Conservation (phyloP, 1,140 invertebrate species). For the Magallana gigas region DNA sequence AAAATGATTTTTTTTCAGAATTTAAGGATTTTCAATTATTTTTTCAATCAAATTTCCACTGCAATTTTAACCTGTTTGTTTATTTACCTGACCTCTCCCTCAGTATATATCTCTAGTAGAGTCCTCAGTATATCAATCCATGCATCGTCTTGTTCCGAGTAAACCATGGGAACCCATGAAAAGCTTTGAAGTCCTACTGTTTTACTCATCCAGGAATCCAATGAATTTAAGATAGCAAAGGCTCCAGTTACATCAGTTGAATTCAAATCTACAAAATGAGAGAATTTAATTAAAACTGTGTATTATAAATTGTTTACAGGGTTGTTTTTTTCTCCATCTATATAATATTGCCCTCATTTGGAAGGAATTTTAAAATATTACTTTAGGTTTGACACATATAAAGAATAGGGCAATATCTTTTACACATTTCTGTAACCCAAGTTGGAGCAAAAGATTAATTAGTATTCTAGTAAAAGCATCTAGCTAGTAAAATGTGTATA, state of each 20-base stretch:
- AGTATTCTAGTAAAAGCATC: no score
- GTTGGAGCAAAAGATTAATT: neutral
- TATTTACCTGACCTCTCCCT: neutral
- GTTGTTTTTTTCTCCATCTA: neutral
- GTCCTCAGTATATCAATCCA: neutral
- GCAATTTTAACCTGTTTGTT: no score
- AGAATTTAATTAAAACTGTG: neutral
- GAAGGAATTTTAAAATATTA: no score
- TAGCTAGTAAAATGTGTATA: no score
- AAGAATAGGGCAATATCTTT: neutral
- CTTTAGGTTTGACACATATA: no score
- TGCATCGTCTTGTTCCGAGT: conserved; percentile 8
- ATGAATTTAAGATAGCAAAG: neutral
- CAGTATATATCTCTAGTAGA: neutral
- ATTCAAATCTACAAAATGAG: neutral
- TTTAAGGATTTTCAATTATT: no score
- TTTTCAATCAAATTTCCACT: no score
- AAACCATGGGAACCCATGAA: neutral
- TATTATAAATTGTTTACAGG: neutral
- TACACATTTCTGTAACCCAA: no score
- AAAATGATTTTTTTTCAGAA: no score
- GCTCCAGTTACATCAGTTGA: neutral
- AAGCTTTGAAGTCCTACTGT: neutral
- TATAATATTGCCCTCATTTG: neutral
- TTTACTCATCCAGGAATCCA: neutral